Percentiles rank a stretch among this genome's conserved stretches.
These are phyloP conservation scores for Lasioglossum oenotherae DNA, from an alignment of 2,888 invertebrate genomes.

Conservation along the genomic window DNA sequence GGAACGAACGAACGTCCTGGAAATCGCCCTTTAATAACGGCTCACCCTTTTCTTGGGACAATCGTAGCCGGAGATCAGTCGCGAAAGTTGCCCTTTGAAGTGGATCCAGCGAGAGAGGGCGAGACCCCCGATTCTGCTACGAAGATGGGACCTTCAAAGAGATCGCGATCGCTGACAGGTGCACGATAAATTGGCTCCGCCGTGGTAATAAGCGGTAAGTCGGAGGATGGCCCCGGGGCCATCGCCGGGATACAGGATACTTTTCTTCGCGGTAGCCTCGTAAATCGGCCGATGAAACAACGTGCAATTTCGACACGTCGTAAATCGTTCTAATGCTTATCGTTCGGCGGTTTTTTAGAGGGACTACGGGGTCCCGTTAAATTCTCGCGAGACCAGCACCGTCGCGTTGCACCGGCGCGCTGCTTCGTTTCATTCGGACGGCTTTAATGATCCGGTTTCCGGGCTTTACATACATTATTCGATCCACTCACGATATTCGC, in stretches of 20 bases:
- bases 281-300: constrained; percentile 63
- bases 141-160: constrained; percentile 67
- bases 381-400: not conserved
- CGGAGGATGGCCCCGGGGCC: constrained; percentile 54
- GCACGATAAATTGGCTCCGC: constrained; percentile 72
- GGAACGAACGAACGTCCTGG: constrained; percentile 45
- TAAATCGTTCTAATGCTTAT: constrained; percentile 44
- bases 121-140: constrained; percentile 22
- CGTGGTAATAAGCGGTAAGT: constrained; percentile 70
- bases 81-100: constrained; percentile 70
- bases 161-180: constrained; percentile 74
- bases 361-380: not conserved
- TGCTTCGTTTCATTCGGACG: not conserved
- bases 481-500: too few species aligned
- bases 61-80: constrained; percentile 60
- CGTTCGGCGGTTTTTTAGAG: not conserved
- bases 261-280: constrained; percentile 51
- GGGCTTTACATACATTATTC: too few species aligned
- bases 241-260: constrained; percentile 47
- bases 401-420: too few species aligned
- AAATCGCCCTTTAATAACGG: constrained; percentile 66
- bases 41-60: constrained; percentile 71
- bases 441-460: too few species aligned
- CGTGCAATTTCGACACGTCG: constrained; percentile 72
- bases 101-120: constrained; percentile 51